Evolutionary conservation across 2,888 invertebrate species (phyloP), one percentile per base, ranked within the genome.

Genomic region (Saturnia pavonia): DNA sequence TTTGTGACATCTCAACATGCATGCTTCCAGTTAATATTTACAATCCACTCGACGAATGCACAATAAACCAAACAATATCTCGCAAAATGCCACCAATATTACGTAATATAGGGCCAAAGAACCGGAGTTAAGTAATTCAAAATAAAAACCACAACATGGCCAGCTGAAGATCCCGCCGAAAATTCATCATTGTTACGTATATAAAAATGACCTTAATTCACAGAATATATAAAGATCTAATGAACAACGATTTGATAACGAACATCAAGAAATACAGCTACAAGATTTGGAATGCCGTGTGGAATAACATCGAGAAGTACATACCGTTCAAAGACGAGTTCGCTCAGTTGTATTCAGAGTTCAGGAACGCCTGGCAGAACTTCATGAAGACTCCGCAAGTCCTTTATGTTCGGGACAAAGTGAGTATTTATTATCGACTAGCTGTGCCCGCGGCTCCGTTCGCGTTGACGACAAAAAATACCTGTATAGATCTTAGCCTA

Each of bases 231-330:
- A 96, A 96, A 71, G 97, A 98, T 79, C 94, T 98, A 11, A 95
- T 96, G 69, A 95, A 96, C 71, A 96, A 97, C 82, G 97, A 97
- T 79, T 94, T 97, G 0, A 92, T 97, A 40, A 96, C 96, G 0
- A 97, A 97, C 84, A 94, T 97, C 51, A 96, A 96, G 82, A 97
- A 97, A 82, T 98, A 98, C 87, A 94, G 95, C 0, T 91, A 90
- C 65, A 94, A 97, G 67, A 87, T 96, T 0, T 96, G 96, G 94
- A 94, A 95, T 71, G 88, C 88, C 0, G 77, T 93, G 0, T 94
- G 93, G 93, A 75, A 74, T 54, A 92, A 92, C 74, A 82, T 94
- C 0, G 92, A 92, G 76, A 90, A 90, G 71, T 92, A 90, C 74
- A 91, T 94, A 4, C 93, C 93, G 0, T 94, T 93, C 80, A 92